Percentiles rank a stretch among this genome's conserved stretches.
phyloP scores from a whole-genome alignment of 1,140 invertebrate species.

The Anoplophora glabripennis region DNA sequence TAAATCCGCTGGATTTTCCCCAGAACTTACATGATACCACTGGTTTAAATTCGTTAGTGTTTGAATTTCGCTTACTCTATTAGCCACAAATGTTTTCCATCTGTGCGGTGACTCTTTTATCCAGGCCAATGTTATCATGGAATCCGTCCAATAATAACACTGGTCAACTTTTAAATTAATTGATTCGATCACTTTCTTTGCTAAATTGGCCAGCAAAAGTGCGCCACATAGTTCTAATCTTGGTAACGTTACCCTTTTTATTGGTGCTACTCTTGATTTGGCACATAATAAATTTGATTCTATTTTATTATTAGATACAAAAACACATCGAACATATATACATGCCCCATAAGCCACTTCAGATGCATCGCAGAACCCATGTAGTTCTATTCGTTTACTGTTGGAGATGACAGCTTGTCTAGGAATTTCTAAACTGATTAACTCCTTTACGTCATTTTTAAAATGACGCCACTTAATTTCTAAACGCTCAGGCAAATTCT shows the following conservation, averaged over 20 bases:
- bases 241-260: constrained; percentile 31
- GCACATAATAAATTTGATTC: constrained; percentile 22
- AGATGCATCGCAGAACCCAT: constrained; percentile 43
- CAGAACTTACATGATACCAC: constrained; percentile 38
- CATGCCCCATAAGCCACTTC: constrained; percentile 31
- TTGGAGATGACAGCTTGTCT: constrained; percentile 25
- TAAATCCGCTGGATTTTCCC: constrained; percentile 42
- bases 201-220: constrained; percentile 34
- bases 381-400: constrained; percentile 29
- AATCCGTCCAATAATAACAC: constrained; percentile 47
- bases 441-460: constrained; percentile 21
- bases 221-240: constrained; percentile 40
- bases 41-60: constrained; percentile 14
- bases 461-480: constrained; percentile 31
- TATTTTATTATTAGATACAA: constrained; percentile 19
- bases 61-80: constrained; percentile 47
- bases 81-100: constrained; percentile 46
- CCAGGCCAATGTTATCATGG: constrained; percentile 49
- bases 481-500: constrained; percentile 17
- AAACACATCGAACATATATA: constrained; percentile 34
- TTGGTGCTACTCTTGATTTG: constrained; percentile 29
- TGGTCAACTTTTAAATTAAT: constrained; percentile 32
- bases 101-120: constrained; percentile 38
- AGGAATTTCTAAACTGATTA: constrained; percentile 32
- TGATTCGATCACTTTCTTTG: constrained; percentile 21